Conservation (phyloP, 2,888 invertebrate species). For the Cryptus armator region DNA sequence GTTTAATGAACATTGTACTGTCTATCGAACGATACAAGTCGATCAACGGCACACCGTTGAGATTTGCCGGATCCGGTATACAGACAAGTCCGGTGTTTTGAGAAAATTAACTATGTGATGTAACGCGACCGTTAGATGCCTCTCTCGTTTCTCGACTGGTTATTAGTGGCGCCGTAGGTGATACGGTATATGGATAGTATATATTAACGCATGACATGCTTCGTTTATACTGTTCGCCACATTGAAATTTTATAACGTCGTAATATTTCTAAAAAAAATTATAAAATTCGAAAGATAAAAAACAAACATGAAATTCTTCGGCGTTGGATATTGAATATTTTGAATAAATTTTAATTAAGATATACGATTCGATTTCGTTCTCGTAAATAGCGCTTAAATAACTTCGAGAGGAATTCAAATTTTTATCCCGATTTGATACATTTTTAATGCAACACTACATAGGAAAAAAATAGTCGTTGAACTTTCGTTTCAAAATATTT, state of each 20-base stretch:
- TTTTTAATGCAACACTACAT: too few species aligned
- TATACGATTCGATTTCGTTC: background rate
- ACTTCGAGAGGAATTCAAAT: too few species aligned
- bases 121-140: slow-evolving; percentile 72
- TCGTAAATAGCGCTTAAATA: background rate
- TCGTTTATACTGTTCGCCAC: slow-evolving; percentile 7
- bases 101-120: slow-evolving; percentile 71
- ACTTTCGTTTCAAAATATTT: background rate
- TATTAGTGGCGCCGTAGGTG: slow-evolving; percentile 68
- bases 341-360: background rate
- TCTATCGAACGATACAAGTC: slow-evolving; percentile 58
- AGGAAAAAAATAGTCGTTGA: too few species aligned
- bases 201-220: slow-evolving; percentile 38
- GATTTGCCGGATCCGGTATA: slow-evolving; percentile 70
- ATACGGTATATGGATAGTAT: slow-evolving; percentile 54
- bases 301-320: background rate
- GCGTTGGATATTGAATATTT: background rate
- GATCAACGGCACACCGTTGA: slow-evolving; percentile 64
- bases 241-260: slow-evolving; percentile 1
- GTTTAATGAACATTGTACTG: slow-evolving; percentile 20
- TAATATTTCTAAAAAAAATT: background rate
- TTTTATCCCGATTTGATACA: too few species aligned
- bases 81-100: slow-evolving; percentile 69
- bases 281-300: background rate
- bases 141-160: slow-evolving; percentile 67